Evolutionary conservation across 2,113 vertebrate species (phyloP), one percentile per base, ranked within the genome.

Genomic region (Mystacornis crossleyi): DNA sequence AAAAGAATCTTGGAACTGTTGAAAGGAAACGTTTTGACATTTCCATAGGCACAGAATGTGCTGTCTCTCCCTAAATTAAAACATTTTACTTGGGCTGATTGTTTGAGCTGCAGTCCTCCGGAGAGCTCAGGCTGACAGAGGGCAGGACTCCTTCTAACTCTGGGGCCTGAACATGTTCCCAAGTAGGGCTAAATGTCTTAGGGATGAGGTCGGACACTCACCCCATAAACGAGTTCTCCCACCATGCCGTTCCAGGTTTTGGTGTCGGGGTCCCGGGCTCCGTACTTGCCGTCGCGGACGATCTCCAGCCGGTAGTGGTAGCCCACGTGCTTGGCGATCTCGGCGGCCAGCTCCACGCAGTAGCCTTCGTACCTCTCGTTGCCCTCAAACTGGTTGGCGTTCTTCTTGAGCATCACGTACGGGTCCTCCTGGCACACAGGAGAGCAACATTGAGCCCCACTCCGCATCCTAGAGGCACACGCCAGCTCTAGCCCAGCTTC

Each of bases 161-260:
- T 10, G 29, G 42, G 24, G 5, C 29, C 43, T 54, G 42, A 50
- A 29, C 0, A 4, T n/a, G 16, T 51, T 45, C 57, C 57, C 24
- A 43, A 34, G 43, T 3, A 10, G 62, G 61, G 36, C 25, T 45
- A 7, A 48, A 10, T 1, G 8, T 15, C 1, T 66, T 25, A 33
- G 1, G 10, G n/a, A 47, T 0, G 2, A 43, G 67, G 40, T 3
- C 43, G 43, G 71, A 48, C 55, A 98, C 99, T 98, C 98, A 99
- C 99, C 95, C 99, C 99, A 9, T 99, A 99, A 10, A 99, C 99
- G 12, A 99, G 98, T 70, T 99, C 99, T 74, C 99, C 99, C 92
- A 99, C 99, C 99, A 99, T 99, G 96, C 99, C 99, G 2, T 99
- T 99, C 99, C 99, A 99, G 26, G 99, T 99, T 95, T 99, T 99